Evolutionary conservation across 2,113 vertebrate species (phyloP).

Genomic region (Ammodytes dubius): DNA sequence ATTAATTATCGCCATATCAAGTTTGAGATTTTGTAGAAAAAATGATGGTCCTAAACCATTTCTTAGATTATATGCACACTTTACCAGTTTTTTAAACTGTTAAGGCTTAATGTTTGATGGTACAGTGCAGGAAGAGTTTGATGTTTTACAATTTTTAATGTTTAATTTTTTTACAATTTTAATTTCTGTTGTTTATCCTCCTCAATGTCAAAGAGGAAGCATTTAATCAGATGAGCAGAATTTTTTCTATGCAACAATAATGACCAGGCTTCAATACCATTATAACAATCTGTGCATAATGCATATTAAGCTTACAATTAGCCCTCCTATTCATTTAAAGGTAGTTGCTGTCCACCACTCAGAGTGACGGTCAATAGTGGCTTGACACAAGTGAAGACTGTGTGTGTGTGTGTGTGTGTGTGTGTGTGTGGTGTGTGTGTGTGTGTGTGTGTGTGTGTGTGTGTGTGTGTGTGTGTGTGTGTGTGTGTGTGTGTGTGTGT

Average conservation of each 20-base stretch:
- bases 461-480: too few relatives aligned
- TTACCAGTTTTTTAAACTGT: not conserved
- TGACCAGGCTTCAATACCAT: too few relatives aligned
- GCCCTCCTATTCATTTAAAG: too few relatives aligned
- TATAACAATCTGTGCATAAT: too few relatives aligned
- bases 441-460: not conserved
- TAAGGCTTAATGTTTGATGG: not conserved
- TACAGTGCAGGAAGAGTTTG: too few relatives aligned
- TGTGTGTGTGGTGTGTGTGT: not conserved
- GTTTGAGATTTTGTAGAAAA: not conserved
- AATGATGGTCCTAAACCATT: not conserved
- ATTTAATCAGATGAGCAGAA: too few relatives aligned
- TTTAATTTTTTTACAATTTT: too few relatives aligned
- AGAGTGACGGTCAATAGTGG: constrained; percentile 14
- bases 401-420: not conserved
- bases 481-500: not conserved
- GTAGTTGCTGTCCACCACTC: not conserved
- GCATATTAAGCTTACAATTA: too few relatives aligned
- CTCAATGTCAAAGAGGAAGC: too few relatives aligned
- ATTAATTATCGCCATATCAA: not conserved
- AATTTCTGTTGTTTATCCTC: too few relatives aligned
- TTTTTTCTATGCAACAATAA: too few relatives aligned
- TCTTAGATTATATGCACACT: not conserved
- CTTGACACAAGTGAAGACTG: not conserved
- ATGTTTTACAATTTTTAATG: too few relatives aligned